Evolutionary conservation across 1,140 invertebrate genomes (phyloP).

Genomic region (Pseudomyrmex sp.): DNA sequence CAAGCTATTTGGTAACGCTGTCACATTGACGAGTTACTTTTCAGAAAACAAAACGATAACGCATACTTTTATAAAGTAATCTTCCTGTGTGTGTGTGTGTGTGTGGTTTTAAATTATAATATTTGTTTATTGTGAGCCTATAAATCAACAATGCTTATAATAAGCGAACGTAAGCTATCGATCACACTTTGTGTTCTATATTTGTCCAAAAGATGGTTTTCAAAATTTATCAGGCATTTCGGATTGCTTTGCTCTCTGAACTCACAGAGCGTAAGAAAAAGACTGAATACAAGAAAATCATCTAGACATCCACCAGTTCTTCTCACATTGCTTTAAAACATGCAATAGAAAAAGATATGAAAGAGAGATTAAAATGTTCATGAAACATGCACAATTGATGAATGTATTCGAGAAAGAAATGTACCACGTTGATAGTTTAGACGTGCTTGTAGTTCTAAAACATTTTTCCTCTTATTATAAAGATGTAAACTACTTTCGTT

Average conservation of each 20-base stretch:
- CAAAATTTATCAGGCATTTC: constrained; percentile 28
- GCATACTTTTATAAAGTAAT: too few species aligned
- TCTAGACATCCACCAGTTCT: constrained; percentile 39
- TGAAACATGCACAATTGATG: constrained; percentile 27
- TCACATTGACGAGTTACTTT: too few species aligned
- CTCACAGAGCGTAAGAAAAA: constrained; percentile 60
- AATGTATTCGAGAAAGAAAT: constrained; percentile 1
- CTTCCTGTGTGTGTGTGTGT: too few species aligned
- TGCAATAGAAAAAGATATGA: constrained; percentile 30
- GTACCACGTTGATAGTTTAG: background rate
- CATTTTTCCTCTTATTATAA: too few species aligned
- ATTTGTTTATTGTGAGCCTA: background rate
- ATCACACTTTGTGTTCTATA: constrained; percentile 22
- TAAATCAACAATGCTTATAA: background rate
- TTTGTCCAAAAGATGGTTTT: constrained; percentile 10
- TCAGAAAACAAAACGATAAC: too few species aligned
- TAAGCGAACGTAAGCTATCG: background rate
- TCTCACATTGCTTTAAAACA: constrained; percentile 30
- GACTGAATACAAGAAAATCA: constrained; percentile 28
- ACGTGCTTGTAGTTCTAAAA: background rate
- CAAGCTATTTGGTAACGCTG: too few species aligned
- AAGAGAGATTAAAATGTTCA: constrained; percentile 5
- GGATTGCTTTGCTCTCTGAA: constrained; percentile 65
- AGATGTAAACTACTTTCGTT: too few species aligned
- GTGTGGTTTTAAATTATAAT: background rate